These are phyloP conservation scores for Salticus scenicus DNA, from an alignment of 2,888 invertebrate genomes.

Conservation along the genomic window DNA sequence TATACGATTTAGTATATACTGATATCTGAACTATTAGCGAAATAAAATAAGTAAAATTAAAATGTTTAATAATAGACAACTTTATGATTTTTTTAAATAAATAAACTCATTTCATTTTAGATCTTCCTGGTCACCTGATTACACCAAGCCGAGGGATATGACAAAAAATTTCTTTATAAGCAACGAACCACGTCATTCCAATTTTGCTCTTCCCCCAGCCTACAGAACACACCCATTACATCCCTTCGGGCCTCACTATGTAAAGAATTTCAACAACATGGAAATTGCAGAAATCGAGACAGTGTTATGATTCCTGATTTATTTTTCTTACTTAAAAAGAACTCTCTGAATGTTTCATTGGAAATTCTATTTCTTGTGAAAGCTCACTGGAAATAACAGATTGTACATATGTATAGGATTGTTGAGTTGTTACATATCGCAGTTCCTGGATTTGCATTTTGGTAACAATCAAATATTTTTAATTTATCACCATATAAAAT, in stretches of 20 bases:
- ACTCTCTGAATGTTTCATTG: background rate
- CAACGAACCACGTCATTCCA: constrained; percentile 74
- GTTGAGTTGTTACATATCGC: too few relatives aligned
- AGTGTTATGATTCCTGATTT: constrained; percentile 64
- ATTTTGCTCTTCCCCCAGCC: constrained; percentile 58
- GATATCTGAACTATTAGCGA: too few relatives aligned
- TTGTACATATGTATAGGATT: too few relatives aligned
- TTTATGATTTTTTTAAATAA: too few relatives aligned
- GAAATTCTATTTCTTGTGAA: background rate
- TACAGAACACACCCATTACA: constrained; percentile 72
- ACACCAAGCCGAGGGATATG: constrained; percentile 76
- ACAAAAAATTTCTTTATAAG: constrained; percentile 77
- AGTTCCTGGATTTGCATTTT: too few relatives aligned
- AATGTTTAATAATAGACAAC: too few relatives aligned
- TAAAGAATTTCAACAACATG: constrained; percentile 63
- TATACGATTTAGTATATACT: too few relatives aligned
- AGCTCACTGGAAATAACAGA: background rate
- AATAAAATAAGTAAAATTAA: too few relatives aligned
- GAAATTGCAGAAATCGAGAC: constrained; percentile 70
- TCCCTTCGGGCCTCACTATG: constrained; percentile 63
- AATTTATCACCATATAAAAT: too few relatives aligned
- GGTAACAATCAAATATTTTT: too few relatives aligned
- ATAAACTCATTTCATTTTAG: background rate
- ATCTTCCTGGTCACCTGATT: constrained; percentile 47
- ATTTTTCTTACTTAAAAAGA: background rate